Evolutionary conservation across 2,888 invertebrate species (phyloP).

Genomic region (Drosophila paracracens): DNA sequence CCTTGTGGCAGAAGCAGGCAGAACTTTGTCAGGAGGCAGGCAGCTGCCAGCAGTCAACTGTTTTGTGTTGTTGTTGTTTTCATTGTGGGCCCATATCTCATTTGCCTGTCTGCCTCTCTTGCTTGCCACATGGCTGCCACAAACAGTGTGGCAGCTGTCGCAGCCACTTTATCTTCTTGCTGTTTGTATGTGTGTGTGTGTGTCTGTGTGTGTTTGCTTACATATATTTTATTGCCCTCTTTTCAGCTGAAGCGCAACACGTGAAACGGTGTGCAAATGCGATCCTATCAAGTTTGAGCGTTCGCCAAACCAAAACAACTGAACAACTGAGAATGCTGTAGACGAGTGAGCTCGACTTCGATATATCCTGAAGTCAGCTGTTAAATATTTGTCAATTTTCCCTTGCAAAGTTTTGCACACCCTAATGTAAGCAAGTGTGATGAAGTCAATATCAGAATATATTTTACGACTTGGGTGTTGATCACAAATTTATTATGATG

Average conservation of each 20-base stretch:
- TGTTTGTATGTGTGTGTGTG: background rate
- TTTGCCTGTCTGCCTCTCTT: conserved; percentile 3
- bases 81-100: conserved; percentile 24
- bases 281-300: conserved; percentile 43
- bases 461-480: no score
- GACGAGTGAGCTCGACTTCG: background rate
- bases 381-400: background rate
- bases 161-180: conserved; percentile 51
- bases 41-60: conserved; percentile 8
- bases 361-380: background rate
- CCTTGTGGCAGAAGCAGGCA: conserved; percentile 44
- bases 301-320: conserved; percentile 32
- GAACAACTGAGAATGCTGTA: conserved; percentile 2
- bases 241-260: conserved; percentile 23
- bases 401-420: no score
- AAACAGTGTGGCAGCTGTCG: conserved; percentile 38
- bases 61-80: conserved; percentile 15
- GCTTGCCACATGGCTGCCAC: conserved; percentile 17
- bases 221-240: conserved; percentile 48
- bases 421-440: no score
- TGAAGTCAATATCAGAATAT: background rate
- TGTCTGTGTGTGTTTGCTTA: background rate
- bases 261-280: conserved; percentile 55
- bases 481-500: no score
- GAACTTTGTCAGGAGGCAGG: background rate